phyloP scores from a whole-genome alignment of 23 tunicate genomes.

The Corella eumyota region DNA sequence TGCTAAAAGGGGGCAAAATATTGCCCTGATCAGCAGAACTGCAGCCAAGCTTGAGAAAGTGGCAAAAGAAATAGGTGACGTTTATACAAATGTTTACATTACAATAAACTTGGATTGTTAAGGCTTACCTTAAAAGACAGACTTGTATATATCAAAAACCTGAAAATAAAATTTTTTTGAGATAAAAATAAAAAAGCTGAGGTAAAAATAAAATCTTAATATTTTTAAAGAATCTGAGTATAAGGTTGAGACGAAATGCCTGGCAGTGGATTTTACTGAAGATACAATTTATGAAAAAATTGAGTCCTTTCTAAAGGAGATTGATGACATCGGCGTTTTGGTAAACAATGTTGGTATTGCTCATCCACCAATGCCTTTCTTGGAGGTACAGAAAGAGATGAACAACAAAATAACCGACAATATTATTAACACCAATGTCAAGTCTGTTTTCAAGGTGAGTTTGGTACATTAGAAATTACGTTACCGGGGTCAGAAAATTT shows the following conservation, averaged over 20 bases:
- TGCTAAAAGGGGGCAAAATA: constrained; percentile 25
- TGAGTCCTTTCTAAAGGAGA: constrained; percentile 10
- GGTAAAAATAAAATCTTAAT: background rate
- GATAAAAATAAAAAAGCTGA: background rate
- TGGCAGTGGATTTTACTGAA: constrained; percentile 9
- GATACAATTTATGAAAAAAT: constrained; percentile 10
- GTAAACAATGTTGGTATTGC: constrained; percentile 36
- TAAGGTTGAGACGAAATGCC: constrained; percentile 2
- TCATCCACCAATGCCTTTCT: background rate
- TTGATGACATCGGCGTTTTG: constrained; percentile 27
- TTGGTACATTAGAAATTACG: too few relatives aligned
- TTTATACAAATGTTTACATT: too few relatives aligned
- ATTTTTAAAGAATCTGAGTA: background rate
- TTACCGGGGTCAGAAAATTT: too few relatives aligned
- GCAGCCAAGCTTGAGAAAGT: constrained; percentile 13
- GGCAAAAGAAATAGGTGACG: constrained; percentile 24
- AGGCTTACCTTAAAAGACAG: too few relatives aligned
- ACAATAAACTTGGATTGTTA: too few relatives aligned
- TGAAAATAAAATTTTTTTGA: too few relatives aligned
- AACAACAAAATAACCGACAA: too few relatives aligned
- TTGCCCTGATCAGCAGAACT: constrained; percentile 20
- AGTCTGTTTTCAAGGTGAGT: constrained; percentile 14
- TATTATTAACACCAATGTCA: constrained; percentile 4
- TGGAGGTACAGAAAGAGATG: too few relatives aligned
- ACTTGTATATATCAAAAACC: too few relatives aligned